Percentiles rank a stretch among this genome's conserved stretches.
Evolutionary conservation across 2,797 vertebrate genomes (phyloP).

Genomic region (Discoglossus pictus): DNA sequence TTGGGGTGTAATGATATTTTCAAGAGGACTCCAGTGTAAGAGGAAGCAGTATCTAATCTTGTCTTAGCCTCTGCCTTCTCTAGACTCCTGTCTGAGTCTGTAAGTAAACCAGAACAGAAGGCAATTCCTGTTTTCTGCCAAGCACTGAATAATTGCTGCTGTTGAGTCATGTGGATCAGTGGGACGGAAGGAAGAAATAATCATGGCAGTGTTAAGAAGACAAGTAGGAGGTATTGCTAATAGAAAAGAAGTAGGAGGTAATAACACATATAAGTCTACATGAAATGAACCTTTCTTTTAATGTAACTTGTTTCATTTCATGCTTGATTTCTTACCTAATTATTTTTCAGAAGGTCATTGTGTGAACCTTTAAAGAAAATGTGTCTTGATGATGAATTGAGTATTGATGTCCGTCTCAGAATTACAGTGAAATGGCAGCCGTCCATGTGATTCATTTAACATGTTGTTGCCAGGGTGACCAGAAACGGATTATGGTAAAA

Average conservation of each 20-base stretch:
- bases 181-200: conserved; percentile 46
- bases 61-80: conserved; percentile 26
- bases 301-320: conserved; percentile 57
- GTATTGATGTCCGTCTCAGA: conserved; percentile 34
- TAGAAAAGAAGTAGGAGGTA: conserved; percentile 63
- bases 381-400: conserved; percentile 31
- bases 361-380: conserved; percentile 55
- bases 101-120: conserved; percentile 48
- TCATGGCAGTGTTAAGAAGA: conserved; percentile 47
- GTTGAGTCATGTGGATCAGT: conserved; percentile 49
- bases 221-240: conserved; percentile 55
- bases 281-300: conserved; percentile 60
- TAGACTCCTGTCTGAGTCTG: conserved; percentile 21
- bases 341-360: conserved; percentile 57
- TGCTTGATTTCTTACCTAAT: conserved; percentile 59
- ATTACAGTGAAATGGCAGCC: conserved; percentile 27
- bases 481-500: conserved; percentile 6
- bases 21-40: neutral
- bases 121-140: conserved; percentile 42
- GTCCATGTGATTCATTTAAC: conserved; percentile 27
- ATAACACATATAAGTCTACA: conserved; percentile 53
- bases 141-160: conserved; percentile 57
- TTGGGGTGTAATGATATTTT: neutral
- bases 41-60: conserved; percentile 13
- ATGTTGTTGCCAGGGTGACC: conserved; percentile 33